Percentiles rank a stretch among this genome's conserved stretches.
phyloP scores from a whole-genome alignment of 2,888 invertebrate species.

The Phragmatobia fuliginosa region DNA sequence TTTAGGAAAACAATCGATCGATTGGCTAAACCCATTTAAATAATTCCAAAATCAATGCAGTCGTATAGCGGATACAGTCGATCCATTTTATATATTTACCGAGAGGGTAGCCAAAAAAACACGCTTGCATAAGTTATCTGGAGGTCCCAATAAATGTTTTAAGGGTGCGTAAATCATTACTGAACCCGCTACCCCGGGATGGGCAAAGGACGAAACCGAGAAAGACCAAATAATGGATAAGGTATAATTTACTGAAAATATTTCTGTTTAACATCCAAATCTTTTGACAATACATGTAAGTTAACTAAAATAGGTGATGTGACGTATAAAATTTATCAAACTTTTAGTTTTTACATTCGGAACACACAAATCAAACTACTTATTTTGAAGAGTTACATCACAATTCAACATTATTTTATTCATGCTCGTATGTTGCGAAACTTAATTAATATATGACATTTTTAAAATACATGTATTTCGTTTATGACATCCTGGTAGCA shows the following conservation, averaged over 20 bases:
- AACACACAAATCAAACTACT: too few relatives aligned
- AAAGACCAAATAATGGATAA: constrained; percentile 37
- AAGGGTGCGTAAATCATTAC: constrained; percentile 79
- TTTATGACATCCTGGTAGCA: constrained; percentile 53
- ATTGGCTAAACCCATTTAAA: constrained; percentile 23
- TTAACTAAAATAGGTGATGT: too few relatives aligned
- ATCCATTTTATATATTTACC: constrained; percentile 47
- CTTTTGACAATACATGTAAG: too few relatives aligned
- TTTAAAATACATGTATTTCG: constrained; percentile 23
- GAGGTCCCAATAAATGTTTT: constrained; percentile 76
- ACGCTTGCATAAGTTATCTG: constrained; percentile 52
- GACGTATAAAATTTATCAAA: too few relatives aligned
- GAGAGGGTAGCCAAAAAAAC: constrained; percentile 42
- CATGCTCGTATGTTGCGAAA: too few relatives aligned
- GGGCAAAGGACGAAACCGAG: constrained; percentile 39
- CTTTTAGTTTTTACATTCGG: too few relatives aligned
- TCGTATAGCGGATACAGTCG: constrained; percentile 12
- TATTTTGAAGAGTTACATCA: too few relatives aligned
- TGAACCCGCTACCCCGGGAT: constrained; percentile 55
- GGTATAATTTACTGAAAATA: constrained; percentile 21
- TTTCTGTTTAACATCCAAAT: neutral
- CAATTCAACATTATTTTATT: too few relatives aligned
- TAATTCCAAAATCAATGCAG: constrained; percentile 42
- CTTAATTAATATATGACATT: constrained; percentile 2
- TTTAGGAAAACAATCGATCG: neutral